phyloP scores from a whole-genome alignment of 1,140 invertebrate species.

The Palaemon carinicauda region DNA sequence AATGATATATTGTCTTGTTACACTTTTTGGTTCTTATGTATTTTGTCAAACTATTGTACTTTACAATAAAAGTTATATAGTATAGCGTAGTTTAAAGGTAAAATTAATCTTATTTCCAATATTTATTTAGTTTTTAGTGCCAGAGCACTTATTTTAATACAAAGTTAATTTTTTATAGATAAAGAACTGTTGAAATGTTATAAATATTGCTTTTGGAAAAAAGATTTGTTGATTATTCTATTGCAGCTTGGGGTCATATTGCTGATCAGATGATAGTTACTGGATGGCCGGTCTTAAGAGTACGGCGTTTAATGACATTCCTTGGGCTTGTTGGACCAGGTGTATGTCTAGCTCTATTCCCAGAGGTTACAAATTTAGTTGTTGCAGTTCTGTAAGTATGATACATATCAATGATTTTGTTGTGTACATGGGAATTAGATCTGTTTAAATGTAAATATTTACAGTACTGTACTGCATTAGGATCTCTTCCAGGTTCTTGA shows the following conservation, averaged over 20 bases:
- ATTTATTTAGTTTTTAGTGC: too few species aligned
- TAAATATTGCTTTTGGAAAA: neutral
- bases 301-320: conserved; percentile 78
- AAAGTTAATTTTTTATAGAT: too few species aligned
- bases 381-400: conserved; percentile 75
- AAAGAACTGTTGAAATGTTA: neutral
- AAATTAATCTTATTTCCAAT: too few species aligned
- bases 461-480: neutral
- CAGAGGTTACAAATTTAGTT: conserved; percentile 76
- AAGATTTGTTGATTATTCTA: neutral
- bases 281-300: conserved; percentile 77
- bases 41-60: too few species aligned
- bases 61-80: too few species aligned
- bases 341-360: conserved; percentile 77
- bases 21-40: too few species aligned
- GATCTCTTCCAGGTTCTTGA: neutral
- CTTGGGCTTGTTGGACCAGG: conserved; percentile 80
- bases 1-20: too few species aligned
- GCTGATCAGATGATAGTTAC: conserved; percentile 75
- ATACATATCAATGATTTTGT: neutral
- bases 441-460: neutral
- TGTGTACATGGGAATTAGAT: neutral
- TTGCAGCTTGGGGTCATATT: conserved; percentile 75
- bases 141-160: too few species aligned
- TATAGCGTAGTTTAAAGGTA: too few species aligned